A percentile compares a stretch with the other conserved stretches of the same genome.
Conservation (phyloP, 2,113 vertebrate genomes). For the Stegostoma tigrinum region DNA sequence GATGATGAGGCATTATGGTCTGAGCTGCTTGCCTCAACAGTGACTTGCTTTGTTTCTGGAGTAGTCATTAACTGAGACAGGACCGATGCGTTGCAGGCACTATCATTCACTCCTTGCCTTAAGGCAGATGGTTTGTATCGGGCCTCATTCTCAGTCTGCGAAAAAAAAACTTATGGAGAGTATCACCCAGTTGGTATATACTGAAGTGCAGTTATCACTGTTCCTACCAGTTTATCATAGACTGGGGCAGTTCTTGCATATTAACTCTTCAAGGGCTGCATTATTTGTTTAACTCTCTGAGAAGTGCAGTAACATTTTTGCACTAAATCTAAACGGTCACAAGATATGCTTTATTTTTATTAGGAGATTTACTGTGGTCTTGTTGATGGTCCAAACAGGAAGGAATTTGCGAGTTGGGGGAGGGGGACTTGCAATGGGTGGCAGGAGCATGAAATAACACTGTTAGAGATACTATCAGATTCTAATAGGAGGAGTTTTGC, state of each 20-base stretch:
- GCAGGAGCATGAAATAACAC: neutral
- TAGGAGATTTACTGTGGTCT: neutral
- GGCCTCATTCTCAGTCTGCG: neutral
- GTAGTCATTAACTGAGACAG: neutral
- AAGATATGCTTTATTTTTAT: neutral
- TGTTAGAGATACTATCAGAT: neutral
- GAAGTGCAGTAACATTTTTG: neutral
- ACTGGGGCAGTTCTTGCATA: neutral
- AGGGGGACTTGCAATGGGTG: neutral
- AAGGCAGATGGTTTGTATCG: slow-evolving; percentile 23
- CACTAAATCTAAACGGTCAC: neutral
- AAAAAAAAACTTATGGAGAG: neutral
- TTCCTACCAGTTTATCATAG: neutral
- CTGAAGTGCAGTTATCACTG: neutral
- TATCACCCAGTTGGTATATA: neutral
- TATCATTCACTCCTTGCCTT: slow-evolving; percentile 27
- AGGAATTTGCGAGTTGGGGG: too few relatives aligned
- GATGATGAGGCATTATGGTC: neutral
- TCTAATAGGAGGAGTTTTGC: neutral
- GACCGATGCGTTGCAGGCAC: neutral
- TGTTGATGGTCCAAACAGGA: neutral
- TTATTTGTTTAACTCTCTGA: neutral
- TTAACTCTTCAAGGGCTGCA: neutral
- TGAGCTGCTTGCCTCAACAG: slow-evolving; percentile 5
- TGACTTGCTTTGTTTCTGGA: slow-evolving; percentile 31